Evolutionary conservation across 2,113 vertebrate species (phyloP).

Genomic region (Phrynosoma blainvillii): DNA sequence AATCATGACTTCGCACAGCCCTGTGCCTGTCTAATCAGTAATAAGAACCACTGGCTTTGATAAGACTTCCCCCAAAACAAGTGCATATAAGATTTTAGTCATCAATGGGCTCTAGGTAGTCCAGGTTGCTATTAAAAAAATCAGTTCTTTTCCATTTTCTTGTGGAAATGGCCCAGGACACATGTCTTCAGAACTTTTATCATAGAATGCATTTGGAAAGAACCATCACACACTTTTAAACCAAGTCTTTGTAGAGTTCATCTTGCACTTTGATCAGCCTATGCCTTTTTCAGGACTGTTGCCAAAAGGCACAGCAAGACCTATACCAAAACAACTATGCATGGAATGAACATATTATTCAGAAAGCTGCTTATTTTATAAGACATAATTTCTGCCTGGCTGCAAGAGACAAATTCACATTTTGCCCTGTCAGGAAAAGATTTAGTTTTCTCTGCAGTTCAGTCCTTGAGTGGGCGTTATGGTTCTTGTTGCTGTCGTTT

Average conservation of each 20-base stretch:
- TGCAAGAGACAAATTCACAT: not conserved
- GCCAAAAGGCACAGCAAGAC: constrained; percentile 6
- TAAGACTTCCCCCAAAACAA: not conserved
- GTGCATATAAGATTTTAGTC: not conserved
- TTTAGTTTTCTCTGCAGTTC: not conserved
- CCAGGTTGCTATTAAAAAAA: not conserved
- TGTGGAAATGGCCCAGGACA: not conserved
- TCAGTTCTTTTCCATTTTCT: not conserved
- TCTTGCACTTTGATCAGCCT: not conserved
- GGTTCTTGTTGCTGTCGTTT: not conserved
- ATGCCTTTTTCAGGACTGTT: constrained; percentile 15
- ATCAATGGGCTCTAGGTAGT: not conserved
- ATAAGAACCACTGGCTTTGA: not conserved
- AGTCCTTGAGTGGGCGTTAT: not conserved
- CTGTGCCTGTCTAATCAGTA: not conserved
- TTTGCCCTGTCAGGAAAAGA: not conserved
- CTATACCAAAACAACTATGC: constrained; percentile 17
- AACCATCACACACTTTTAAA: not conserved
- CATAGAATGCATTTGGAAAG: not conserved
- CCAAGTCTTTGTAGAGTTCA: not conserved
- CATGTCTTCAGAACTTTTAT: not conserved
- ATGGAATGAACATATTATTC: constrained; percentile 21
- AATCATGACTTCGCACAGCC: not conserved
- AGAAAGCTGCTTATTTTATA: constrained; percentile 28
- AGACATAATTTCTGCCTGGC: constrained; percentile 6